Conservation (phyloP, 2,113 vertebrate species). For the Piliocolobus tephrosceles region DNA sequence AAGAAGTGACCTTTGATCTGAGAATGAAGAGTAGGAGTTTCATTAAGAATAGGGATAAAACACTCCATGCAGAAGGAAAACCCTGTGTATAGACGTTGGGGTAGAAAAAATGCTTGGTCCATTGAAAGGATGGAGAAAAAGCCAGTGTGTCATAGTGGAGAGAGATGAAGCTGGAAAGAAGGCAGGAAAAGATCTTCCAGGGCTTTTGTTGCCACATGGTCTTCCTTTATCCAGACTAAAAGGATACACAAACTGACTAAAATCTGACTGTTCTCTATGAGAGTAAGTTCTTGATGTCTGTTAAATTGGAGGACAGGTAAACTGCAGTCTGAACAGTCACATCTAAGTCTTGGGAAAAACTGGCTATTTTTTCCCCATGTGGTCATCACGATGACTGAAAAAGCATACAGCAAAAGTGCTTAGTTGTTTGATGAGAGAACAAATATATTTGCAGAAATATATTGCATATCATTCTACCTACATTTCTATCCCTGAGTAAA, state of each 20-base stretch:
- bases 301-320: background rate
- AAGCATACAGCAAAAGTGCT: background rate
- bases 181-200: background rate
- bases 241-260: background rate
- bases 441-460: background rate
- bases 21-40: background rate
- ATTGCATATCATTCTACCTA: background rate
- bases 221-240: background rate
- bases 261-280: background rate
- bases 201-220: background rate
- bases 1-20: constrained; percentile 13
- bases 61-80: background rate
- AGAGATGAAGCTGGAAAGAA: background rate
- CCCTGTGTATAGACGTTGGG: background rate
- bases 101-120: background rate
- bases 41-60: background rate
- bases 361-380: background rate
- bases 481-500: background rate
- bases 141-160: background rate
- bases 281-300: background rate
- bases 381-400: background rate
- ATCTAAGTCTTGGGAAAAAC: background rate
- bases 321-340: background rate
- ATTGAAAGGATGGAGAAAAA: background rate
- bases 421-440: background rate